Conservation (phyloP, 2,888 invertebrate genomes). For the Agrotis segetum region DNA sequence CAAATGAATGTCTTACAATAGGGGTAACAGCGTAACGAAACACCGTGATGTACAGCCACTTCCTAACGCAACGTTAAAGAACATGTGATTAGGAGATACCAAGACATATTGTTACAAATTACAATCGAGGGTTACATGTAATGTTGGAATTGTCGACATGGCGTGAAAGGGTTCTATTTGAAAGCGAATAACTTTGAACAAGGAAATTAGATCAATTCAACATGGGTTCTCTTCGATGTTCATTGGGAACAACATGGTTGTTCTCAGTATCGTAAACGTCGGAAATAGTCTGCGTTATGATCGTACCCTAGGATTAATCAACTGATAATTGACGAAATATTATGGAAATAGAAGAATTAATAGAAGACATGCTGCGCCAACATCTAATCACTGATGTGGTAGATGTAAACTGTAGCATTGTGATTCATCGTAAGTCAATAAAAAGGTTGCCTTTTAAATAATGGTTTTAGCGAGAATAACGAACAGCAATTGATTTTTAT, state of each 20-base stretch:
- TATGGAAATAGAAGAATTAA: too few relatives aligned
- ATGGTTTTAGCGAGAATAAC: too few relatives aligned
- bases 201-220: not conserved
- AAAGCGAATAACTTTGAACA: not conserved
- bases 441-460: too few relatives aligned
- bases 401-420: not conserved
- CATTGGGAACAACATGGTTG: not conserved
- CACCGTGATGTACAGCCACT: conserved; percentile 37
- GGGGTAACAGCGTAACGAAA: conserved; percentile 57
- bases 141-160: not conserved
- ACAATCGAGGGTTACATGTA: conserved; percentile 16
- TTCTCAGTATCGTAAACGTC: not conserved
- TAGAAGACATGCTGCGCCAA: not conserved
- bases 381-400: too few relatives aligned
- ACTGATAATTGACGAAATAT: not conserved
- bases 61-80: conserved; percentile 17
- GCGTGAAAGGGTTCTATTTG: conserved; percentile 9
- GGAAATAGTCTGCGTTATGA: not conserved
- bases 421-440: not conserved
- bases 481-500: too few relatives aligned
- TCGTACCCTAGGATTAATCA: not conserved
- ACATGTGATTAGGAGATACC: conserved; percentile 20
- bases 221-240: not conserved
- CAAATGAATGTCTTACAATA: conserved; percentile 65
- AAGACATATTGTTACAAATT: conserved; percentile 25